Evolutionary conservation across 37 sponge, comb jelly and placozoan genomes (phyloP).

Genomic region (Eunapius fragilis): DNA sequence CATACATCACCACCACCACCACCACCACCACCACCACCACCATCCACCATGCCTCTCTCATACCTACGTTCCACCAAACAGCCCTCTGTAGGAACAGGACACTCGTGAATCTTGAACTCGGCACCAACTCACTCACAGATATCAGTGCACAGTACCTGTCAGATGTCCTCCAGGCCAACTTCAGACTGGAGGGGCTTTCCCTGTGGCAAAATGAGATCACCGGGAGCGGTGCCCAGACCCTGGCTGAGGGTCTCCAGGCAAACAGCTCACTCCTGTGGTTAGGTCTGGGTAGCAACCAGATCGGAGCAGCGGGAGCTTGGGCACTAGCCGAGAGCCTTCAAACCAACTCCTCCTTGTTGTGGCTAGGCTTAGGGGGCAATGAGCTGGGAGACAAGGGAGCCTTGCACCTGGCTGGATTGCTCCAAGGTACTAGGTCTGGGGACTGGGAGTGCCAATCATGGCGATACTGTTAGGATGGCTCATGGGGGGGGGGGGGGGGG

Average conservation of each 20-base stretch:
- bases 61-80: too few relatives aligned
- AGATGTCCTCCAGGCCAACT: slow-evolving; percentile 60
- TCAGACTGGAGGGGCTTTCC: slow-evolving; percentile 81
- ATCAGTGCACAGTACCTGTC: slow-evolving; percentile 56
- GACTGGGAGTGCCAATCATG: too few relatives aligned
- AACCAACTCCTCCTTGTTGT: slow-evolving; percentile 61
- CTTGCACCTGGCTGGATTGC: slow-evolving; percentile 57
- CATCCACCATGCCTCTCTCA: too few relatives aligned
- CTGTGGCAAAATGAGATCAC: slow-evolving; percentile 84
- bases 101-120: slow-evolving; percentile 77
- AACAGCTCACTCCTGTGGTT: slow-evolving; percentile 80
- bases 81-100: slow-evolving; percentile 73
- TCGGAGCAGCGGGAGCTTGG: slow-evolving; percentile 86
- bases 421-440: slow-evolving; percentile 49
- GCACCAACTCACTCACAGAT: slow-evolving; percentile 77
- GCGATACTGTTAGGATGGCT: too few relatives aligned
- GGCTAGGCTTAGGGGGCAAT: slow-evolving; percentile 89
- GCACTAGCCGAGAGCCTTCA: slow-evolving; percentile 69
- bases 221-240: slow-evolving; percentile 63
- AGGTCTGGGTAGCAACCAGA: slow-evolving; percentile 77
- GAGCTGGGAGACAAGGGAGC: slow-evolving; percentile 82
- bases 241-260: slow-evolving; percentile 75
- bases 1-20: too few relatives aligned
- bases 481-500: too few relatives aligned
- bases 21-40: too few relatives aligned